phyloP scores from a whole-genome alignment of 2,888 invertebrate species.

The Marronus borbonicus region DNA sequence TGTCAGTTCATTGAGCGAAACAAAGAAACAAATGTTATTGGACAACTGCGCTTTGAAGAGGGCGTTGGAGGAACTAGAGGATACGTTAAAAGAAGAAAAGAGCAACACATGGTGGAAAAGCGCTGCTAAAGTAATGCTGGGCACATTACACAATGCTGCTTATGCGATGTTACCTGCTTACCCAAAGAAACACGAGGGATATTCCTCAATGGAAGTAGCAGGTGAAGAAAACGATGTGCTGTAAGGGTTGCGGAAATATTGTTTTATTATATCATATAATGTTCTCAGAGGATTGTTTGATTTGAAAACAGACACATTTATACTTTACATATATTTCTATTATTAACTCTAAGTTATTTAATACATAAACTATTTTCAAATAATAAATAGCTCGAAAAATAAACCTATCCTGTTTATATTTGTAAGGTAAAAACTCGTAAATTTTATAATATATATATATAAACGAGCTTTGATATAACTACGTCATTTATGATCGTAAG shows the following conservation, averaged over 20 bases:
- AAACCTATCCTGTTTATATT: slow-evolving; percentile 39
- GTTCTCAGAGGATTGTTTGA: not conserved
- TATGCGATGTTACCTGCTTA: slow-evolving; percentile 59
- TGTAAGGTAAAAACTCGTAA: slow-evolving; percentile 45
- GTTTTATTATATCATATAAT: no score
- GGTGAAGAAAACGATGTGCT: not conserved
- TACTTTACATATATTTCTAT: slow-evolving; percentile 47
- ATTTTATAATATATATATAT: slow-evolving; percentile 46
- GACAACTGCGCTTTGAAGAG: slow-evolving; percentile 42
- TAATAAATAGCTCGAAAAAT: slow-evolving; percentile 48
- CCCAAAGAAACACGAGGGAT: slow-evolving; percentile 32
- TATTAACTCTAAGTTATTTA: slow-evolving; percentile 49
- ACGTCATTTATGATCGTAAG: slow-evolving; percentile 19
- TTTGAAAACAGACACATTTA: not conserved
- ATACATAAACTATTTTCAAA: slow-evolving; percentile 49
- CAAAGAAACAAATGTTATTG: slow-evolving; percentile 48
- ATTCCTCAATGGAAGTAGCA: slow-evolving; percentile 23
- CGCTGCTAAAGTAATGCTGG: slow-evolving; percentile 57
- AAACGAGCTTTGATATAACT: slow-evolving; percentile 42
- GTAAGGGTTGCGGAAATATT: not conserved
- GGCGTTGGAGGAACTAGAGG: slow-evolving; percentile 47
- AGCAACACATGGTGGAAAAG: slow-evolving; percentile 59
- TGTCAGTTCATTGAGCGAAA: slow-evolving; percentile 42
- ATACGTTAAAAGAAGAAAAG: slow-evolving; percentile 57
- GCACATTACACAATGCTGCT: slow-evolving; percentile 60